Conservation (phyloP, 2,797 vertebrate genomes). For the Chrosomus eos region DNA sequence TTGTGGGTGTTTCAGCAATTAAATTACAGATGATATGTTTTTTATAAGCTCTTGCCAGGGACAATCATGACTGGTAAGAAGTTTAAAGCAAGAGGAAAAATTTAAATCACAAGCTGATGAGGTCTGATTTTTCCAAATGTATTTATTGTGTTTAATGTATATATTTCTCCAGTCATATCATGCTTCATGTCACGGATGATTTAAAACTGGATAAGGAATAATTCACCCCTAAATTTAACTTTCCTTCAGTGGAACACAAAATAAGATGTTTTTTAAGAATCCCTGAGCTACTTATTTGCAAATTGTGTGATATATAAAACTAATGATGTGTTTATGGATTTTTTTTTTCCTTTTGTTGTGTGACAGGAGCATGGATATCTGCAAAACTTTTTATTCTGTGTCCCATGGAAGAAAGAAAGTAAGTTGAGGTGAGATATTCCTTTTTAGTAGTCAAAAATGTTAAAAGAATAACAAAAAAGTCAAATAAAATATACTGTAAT, state of each 20-base stretch:
- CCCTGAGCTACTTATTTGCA: not conserved
- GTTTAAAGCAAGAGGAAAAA: slow-evolving; percentile 37
- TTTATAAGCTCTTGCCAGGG: slow-evolving; percentile 37
- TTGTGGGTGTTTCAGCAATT: slow-evolving; percentile 52
- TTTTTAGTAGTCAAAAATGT: not conserved
- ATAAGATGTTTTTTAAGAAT: no score
- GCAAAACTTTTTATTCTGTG: not conserved
- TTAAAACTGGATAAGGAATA: slow-evolving; percentile 8
- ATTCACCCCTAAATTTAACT: not conserved
- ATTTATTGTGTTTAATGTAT: slow-evolving; percentile 29
- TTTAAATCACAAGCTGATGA: slow-evolving; percentile 33
- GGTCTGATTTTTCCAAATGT: slow-evolving; percentile 21
- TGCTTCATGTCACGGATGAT: slow-evolving; percentile 23
- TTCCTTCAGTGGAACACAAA: not conserved
- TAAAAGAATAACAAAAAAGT: not conserved
- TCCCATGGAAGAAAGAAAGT: not conserved
- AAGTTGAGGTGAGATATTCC: not conserved
- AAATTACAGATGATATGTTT: slow-evolving; percentile 50
- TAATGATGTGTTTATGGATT: not conserved
- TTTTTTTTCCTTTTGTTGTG: not conserved
- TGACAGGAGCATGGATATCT: not conserved
- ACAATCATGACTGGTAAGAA: slow-evolving; percentile 23
- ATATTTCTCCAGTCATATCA: slow-evolving; percentile 32
- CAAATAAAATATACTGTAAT: not conserved
- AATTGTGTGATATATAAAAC: not conserved